Evolutionary conservation across 2,888 invertebrate genomes (phyloP).

Genomic region (Nezara viridula): DNA sequence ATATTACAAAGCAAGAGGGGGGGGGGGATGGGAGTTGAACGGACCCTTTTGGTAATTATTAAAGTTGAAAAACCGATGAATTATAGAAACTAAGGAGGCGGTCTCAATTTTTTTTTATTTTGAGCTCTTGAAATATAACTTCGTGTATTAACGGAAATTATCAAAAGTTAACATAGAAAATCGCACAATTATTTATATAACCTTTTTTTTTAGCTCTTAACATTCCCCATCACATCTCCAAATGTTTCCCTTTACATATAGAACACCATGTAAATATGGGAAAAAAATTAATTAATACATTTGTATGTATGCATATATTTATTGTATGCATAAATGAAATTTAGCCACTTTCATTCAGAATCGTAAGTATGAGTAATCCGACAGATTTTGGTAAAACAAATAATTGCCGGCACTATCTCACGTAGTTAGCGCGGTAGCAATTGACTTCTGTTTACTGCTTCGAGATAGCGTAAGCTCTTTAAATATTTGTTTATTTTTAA

Average conservation of each 20-base stretch:
- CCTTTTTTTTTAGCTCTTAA: too few relatives aligned
- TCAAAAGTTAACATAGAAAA: too few relatives aligned
- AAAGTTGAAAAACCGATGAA: background rate
- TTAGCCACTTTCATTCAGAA: background rate
- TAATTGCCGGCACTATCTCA: background rate
- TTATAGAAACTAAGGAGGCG: background rate
- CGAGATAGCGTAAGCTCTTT: background rate
- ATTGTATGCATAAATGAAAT: background rate
- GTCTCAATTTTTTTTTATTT: too few relatives aligned
- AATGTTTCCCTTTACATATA: too few relatives aligned
- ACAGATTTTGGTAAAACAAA: background rate
- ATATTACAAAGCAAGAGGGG: background rate
- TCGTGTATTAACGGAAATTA: too few relatives aligned
- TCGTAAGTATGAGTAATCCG: background rate
- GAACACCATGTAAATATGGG: too few relatives aligned
- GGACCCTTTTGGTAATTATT: background rate
- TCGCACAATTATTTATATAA: too few relatives aligned
- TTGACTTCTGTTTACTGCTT: background rate
- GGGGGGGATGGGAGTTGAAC: background rate
- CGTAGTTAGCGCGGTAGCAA: background rate
- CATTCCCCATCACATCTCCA: too few relatives aligned
- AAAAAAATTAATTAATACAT: too few relatives aligned
- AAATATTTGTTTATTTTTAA: conserved; percentile 26
- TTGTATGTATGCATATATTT: too few relatives aligned
- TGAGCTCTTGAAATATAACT: too few relatives aligned